These are phyloP conservation scores for Hyalella azteca DNA, from an alignment of 2,888 invertebrate species.

Conservation along the genomic window DNA sequence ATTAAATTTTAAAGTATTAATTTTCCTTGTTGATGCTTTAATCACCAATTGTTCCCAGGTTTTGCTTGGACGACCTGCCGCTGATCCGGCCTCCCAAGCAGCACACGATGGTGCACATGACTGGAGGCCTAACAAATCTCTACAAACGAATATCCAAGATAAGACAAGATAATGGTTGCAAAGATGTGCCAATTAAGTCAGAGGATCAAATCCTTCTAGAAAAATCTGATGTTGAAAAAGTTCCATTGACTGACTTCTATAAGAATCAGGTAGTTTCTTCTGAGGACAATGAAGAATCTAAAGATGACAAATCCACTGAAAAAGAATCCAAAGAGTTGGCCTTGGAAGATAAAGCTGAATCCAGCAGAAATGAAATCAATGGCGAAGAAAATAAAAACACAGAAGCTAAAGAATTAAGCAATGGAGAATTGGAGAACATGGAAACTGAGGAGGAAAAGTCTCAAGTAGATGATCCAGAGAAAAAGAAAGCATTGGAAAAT, in stretches of 20 bases:
- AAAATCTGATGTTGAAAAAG: slow-evolving; percentile 4
- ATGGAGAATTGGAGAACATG: slow-evolving; percentile 43
- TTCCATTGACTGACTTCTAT: slow-evolving; percentile 32
- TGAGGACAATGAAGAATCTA: slow-evolving; percentile 35
- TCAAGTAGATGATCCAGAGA: neutral
- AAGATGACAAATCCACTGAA: slow-evolving; percentile 18
- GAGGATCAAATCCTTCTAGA: slow-evolving; percentile 31
- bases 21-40: neutral
- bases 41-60: slow-evolving; percentile 35
- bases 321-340: too few species aligned
- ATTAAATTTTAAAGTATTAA: neutral
- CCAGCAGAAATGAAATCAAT: slow-evolving; percentile 19
- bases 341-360: slow-evolving; percentile 38
- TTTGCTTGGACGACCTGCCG: slow-evolving; percentile 57
- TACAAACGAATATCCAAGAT: slow-evolving; percentile 44
- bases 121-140: slow-evolving; percentile 52
- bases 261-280: neutral
- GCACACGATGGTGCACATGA: slow-evolving; percentile 55
- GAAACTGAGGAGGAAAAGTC: slow-evolving; percentile 38
- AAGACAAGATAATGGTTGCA: slow-evolving; percentile 42
- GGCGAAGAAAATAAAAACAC: neutral
- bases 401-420: slow-evolving; percentile 37
- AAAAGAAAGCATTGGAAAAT: neutral
- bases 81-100: slow-evolving; percentile 55
- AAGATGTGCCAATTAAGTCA: slow-evolving; percentile 9